Base-by-base conservation (phyloP, 2,888 invertebrate genomes). In the Trichacis sp. region DNA sequence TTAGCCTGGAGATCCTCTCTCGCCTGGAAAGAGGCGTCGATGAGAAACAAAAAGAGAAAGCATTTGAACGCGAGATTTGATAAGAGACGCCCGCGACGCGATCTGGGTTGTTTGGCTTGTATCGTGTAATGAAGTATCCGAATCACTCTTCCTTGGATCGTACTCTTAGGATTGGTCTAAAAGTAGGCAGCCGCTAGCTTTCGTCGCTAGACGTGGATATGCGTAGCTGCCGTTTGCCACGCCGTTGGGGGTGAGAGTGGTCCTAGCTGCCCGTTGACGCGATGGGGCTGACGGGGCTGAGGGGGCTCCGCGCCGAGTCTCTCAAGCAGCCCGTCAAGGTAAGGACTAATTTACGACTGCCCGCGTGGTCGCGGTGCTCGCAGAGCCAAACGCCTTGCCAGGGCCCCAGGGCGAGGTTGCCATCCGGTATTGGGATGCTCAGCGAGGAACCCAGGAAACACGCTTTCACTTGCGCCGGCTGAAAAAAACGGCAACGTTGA, bases 301-400 rank as follows among this genome's bases (percentile, higher is more conserved):
- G 88, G 75, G 94, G 94, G 80, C 94, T 94, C 86, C 93, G 92
- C 73, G 91, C 91, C 70, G 93, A 92, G 86, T 94, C 94, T 74
- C 94, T 90, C 82, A 94, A 90, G 87, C 95, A 95, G 68, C 96
- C 96, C 77, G 95, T 95, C 85, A 96, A 87, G 74, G 96, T 96
- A 85, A 95, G 93, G 79, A 93, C 92, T 76, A 90, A 85, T 89
- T 96, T 96, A 78, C 96, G 91, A 84, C 95, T 95, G 79, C 96
- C 96, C 75, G 96, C 97, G 84, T 94, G 94, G 88, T 97, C 95
- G 83, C 98, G 91, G 87, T 98, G 98, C 86, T 98, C 98, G 87
- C 97, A 97, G 77, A 98, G 89, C 97, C 97, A 98, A 73, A 98
- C 93, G 70, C 98, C 97, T 87, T 97, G 97, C 97, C 97, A 98